Evolutionary conservation across 2,113 vertebrate genomes (phyloP), one percentile per base, ranked within the genome.

Genomic region (Myotis brandtii): DNA sequence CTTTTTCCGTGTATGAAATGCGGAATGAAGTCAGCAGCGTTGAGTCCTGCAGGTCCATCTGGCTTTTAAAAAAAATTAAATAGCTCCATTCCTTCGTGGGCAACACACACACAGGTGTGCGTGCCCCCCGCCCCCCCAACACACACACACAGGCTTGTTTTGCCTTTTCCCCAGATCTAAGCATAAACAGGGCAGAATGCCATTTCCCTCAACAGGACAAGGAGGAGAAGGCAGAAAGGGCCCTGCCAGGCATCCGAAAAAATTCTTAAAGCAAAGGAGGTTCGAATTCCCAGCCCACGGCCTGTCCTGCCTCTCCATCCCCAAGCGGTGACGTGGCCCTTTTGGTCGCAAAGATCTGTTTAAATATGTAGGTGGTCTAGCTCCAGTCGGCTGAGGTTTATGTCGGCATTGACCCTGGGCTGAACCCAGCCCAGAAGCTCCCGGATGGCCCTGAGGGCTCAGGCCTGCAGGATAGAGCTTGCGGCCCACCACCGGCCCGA

Each of bases 341-440:
- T 95, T 89, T 13, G 0, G 34, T 92, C 43, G 48, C 54, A 94
- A 96, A 97, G 82, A 81, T 97, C 96, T 93, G 89, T 98, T 98
- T 98, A 96, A 98, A 98, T 95, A 98, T 48, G 82, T 97, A 97
- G 97, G 96, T 98, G 97, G 92, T 98, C 97, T 96, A 97, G 67
- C 93, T 98, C 97, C n/a, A 86, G 89, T 97, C 94, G 72, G 94
- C 86, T 98, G 91, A 93, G 34, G 98, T 97, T 98, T 98, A 97
- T 98, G 97, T 98, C 97, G 95, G 95, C 94, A 82, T 93, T 98
- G 98, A 98, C 98, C 98, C 97, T n/a, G 16, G 91, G 89, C 90
- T 98, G 98, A 99, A 98, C 98, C 97, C 96, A 95, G 87, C 83
- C 97, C 95, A 94, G 89, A 95, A 97, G 97, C 98, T 98, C 98